These are phyloP conservation scores for Narcine bancroftii DNA, from an alignment of 2,113 vertebrate species.

Conservation along the genomic window DNA sequence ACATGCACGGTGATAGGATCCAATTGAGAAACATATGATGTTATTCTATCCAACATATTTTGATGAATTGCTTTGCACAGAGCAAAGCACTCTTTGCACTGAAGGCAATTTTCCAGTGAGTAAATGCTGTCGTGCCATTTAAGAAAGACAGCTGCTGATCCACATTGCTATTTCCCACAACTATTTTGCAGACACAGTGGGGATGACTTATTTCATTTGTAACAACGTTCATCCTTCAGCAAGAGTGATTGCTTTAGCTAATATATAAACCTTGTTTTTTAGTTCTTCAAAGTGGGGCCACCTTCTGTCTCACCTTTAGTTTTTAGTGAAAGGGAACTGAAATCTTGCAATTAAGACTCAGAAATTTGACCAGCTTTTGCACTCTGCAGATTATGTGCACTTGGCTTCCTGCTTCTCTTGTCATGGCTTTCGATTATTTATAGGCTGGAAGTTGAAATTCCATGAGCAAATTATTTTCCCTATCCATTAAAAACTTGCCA, in stretches of 20 bases:
- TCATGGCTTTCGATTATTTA: neutral
- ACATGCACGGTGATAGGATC: neutral
- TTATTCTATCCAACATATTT: slow-evolving; percentile 28
- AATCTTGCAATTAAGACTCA: neutral
- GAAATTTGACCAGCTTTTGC: neutral
- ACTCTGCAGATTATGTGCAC: neutral
- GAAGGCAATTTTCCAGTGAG: neutral
- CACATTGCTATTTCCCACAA: neutral
- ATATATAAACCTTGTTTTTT: neutral
- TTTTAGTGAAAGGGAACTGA: neutral
- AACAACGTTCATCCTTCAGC: neutral
- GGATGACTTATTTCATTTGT: neutral
- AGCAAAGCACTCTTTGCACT: slow-evolving; percentile 1
- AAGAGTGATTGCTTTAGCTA: neutral
- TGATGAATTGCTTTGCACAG: neutral
- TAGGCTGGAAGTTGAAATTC: neutral
- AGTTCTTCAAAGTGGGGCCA: neutral
- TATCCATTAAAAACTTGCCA: neutral
- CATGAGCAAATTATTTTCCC: neutral
- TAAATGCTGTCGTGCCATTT: neutral
- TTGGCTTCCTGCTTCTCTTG: neutral
- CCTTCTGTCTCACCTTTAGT: neutral
- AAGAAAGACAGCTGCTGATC: neutral
- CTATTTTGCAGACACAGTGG: neutral
- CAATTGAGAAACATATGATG: slow-evolving; percentile 21